phyloP scores from a whole-genome alignment of 2,888 invertebrate species.

The Oscheius sp. region DNA sequence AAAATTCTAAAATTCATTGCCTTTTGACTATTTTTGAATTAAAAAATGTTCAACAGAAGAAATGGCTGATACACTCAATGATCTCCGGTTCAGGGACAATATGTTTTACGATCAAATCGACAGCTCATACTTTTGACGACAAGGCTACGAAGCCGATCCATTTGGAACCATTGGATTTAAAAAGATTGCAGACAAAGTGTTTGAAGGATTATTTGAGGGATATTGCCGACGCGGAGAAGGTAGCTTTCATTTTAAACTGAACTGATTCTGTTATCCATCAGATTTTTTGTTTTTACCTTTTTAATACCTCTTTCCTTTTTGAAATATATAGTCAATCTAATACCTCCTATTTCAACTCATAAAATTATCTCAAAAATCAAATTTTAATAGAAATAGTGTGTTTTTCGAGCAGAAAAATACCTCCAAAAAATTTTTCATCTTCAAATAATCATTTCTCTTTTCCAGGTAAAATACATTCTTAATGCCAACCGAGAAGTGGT shows the following conservation, averaged over 20 bases:
- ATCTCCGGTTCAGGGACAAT: slow-evolving; percentile 48
- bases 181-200: slow-evolving; percentile 68
- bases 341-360: too few relatives aligned
- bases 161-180: slow-evolving; percentile 68
- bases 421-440: neutral
- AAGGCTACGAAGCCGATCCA: slow-evolving; percentile 59
- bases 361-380: too few relatives aligned
- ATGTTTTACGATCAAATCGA: slow-evolving; percentile 61
- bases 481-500: slow-evolving; percentile 58
- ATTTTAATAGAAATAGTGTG: too few relatives aligned
- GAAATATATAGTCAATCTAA: too few relatives aligned
- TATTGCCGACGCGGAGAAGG: slow-evolving; percentile 68
- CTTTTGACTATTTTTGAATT: neutral
- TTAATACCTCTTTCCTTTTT: neutral
- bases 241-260: slow-evolving; percentile 7
- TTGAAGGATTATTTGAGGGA: slow-evolving; percentile 67
- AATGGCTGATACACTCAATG: neutral
- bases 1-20: neutral
- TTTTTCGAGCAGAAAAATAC: too few relatives aligned
- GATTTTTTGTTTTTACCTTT: too few relatives aligned
- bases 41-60: too few relatives aligned
- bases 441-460: neutral
- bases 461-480: slow-evolving; percentile 63
- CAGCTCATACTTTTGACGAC: slow-evolving; percentile 55
- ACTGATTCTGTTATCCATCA: too few relatives aligned